Evolutionary conservation across 2,797 vertebrate genomes (phyloP), one percentile per base, ranked within the genome.

Genomic region (Leptodactylus fallax): DNA sequence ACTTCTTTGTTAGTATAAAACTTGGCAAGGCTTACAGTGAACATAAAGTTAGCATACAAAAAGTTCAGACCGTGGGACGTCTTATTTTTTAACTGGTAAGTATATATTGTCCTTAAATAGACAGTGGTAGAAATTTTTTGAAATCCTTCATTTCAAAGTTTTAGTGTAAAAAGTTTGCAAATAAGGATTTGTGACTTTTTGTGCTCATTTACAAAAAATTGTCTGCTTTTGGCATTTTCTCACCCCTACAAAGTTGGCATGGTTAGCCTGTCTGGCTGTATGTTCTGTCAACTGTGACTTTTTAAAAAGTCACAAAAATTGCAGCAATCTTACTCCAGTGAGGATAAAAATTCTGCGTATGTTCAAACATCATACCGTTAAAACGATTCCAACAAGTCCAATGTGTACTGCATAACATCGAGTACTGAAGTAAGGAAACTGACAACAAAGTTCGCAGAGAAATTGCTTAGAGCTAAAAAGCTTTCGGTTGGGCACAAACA

Each of bases 401-500:
- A 71, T 17, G 16, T 47, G 69, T 6, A 12, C 4, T 4, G 3
- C 12, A 49, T 11, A 47, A n/a, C 3, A 74, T 4, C 5, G 21
- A 51, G 19, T 74, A 19, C 69, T 49, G 49, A 13, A 49, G 51
- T 49, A 51, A n/a, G 21, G 17, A 76, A 12, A 45, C 27, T 63
- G 25, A 80, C 79, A 80, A 7, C 21, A 60, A 14, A 16, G 36
- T 13, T 80, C 6, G 2, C 27, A 27, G 14, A 60, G 45, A 65
- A 60, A 81, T 63, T 85, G 58, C 47, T 63, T 8, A 6, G n/a
- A 61, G 16, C 13, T 1, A 78, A 19, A 77, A 11, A 63, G 61
- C n/a, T 63, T 60, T 51, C 17, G 72, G 14, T 16, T 65, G 58
- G 58, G 72, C 83, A 85, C 53, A 77, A 49, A 56, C 83, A 77